Conservation (phyloP, 2,113 vertebrate species). For the Nicator chloris region DNA sequence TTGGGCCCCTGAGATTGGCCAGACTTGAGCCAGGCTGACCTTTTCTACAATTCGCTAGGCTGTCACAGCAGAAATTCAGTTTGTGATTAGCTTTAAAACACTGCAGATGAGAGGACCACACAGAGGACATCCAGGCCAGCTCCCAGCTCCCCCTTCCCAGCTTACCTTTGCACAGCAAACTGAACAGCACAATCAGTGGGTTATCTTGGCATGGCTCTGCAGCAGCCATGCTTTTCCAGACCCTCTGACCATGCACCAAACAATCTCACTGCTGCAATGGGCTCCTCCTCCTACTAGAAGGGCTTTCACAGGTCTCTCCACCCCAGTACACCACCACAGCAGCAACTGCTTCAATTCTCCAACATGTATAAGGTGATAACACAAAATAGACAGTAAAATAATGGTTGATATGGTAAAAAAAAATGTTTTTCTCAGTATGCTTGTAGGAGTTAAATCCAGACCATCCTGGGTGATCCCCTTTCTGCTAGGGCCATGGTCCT, state of each 20-base stretch:
- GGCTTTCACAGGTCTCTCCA: neutral
- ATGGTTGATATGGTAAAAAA: neutral
- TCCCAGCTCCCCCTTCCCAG: neutral
- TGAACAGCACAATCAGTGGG: neutral
- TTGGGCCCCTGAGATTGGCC: neutral
- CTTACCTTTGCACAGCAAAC: neutral
- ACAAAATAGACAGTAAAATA: neutral
- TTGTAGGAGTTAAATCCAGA: neutral
- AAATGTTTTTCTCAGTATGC: neutral
- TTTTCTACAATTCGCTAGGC: neutral
- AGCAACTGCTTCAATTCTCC: neutral
- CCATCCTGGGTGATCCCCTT: neutral
- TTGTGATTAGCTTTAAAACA: neutral
- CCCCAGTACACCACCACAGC: neutral
- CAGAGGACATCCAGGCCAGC: neutral
- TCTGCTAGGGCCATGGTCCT: neutral
- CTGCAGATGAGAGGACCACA: fast-evolving
- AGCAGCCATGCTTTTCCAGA: neutral
- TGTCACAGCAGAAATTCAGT: neutral
- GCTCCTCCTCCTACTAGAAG: neutral
- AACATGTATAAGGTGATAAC: neutral
- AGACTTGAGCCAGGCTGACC: neutral
- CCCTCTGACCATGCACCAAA: neutral
- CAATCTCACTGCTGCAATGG: neutral
- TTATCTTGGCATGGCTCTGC: neutral